These are phyloP conservation scores for Apocrypta bakeri DNA, from an alignment of 1,140 invertebrate genomes.

Conservation along the genomic window DNA sequence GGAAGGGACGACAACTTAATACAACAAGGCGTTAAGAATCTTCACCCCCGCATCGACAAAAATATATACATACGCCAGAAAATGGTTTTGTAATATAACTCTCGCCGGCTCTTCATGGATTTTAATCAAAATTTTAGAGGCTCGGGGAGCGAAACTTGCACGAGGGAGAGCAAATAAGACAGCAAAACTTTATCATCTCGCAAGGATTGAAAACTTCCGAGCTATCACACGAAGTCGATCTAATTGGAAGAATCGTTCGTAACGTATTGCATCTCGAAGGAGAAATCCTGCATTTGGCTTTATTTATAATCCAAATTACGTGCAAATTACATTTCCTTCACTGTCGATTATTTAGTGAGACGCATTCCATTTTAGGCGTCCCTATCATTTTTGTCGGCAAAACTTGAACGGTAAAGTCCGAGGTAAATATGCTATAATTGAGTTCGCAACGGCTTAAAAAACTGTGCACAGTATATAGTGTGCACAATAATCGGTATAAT, in stretches of 20 bases:
- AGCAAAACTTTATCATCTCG: constrained; percentile 32
- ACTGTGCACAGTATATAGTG: too few species aligned
- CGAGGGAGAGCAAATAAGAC: constrained; percentile 6
- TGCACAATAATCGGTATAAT: too few species aligned
- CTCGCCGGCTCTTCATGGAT: not conserved
- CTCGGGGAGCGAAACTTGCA: not conserved
- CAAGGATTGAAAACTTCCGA: constrained; percentile 52
- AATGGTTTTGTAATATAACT: not conserved
- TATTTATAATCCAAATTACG: too few species aligned
- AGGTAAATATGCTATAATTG: constrained; percentile 13
- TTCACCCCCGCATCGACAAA: constrained; percentile 7
- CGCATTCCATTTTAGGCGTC: too few species aligned
- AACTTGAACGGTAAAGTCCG: not conserved
- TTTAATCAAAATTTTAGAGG: constrained; percentile 37
- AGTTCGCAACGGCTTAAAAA: not conserved
- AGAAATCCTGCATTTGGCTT: too few species aligned
- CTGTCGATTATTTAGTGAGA: too few species aligned
- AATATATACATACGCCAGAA: not conserved
- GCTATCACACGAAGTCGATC: constrained; percentile 9
- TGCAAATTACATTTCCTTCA: too few species aligned
- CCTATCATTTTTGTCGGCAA: too few species aligned
- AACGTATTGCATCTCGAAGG: too few species aligned
- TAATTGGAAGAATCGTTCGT: constrained; percentile 2
- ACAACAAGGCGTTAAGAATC: constrained; percentile 11
- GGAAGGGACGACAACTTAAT: not conserved